phyloP scores from a whole-genome alignment of 2,888 invertebrate genomes.

The Tupiocoris notatus region DNA sequence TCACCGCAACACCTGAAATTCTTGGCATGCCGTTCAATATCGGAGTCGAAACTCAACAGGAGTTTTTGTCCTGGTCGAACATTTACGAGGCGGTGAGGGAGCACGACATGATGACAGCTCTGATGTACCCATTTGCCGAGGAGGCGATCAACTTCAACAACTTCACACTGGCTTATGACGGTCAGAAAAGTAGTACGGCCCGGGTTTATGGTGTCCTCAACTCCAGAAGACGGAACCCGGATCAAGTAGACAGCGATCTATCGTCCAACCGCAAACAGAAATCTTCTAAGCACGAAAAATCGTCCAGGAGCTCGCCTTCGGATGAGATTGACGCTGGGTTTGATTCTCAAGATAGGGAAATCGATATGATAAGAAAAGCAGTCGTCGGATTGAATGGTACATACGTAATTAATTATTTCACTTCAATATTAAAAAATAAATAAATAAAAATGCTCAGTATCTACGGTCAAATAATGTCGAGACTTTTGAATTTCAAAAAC shows the following conservation, averaged over 20 bases:
- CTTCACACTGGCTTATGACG: slow-evolving; percentile 53
- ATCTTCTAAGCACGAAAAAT: neutral
- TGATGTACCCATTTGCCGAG: slow-evolving; percentile 51
- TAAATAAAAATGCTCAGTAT: neutral
- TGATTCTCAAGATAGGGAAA: slow-evolving; percentile 18
- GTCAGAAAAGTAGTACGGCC: neutral
- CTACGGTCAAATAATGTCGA: no score
- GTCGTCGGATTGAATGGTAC: neutral
- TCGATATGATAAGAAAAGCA: neutral
- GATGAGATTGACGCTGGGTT: slow-evolving; percentile 2
- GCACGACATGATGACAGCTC: slow-evolving; percentile 51
- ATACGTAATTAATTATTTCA: neutral
- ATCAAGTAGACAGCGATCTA: neutral
- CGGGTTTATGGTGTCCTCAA: slow-evolving; percentile 7
- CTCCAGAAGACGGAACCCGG: neutral
- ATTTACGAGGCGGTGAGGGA: slow-evolving; percentile 50
- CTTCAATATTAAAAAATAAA: neutral
- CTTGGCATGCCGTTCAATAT: slow-evolving; percentile 60
- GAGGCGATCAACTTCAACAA: slow-evolving; percentile 58
- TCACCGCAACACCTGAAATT: slow-evolving; percentile 45
- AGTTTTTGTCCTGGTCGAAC: slow-evolving; percentile 54
- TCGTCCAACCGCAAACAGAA: neutral
- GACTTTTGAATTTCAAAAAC: no score
- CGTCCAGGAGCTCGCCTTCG: neutral
- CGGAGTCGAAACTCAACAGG: slow-evolving; percentile 58